Percentiles rank a stretch among this genome's conserved stretches.
Evolutionary conservation across 2,888 invertebrate genomes (phyloP).

Genomic region (Trichogramma evanescens): DNA sequence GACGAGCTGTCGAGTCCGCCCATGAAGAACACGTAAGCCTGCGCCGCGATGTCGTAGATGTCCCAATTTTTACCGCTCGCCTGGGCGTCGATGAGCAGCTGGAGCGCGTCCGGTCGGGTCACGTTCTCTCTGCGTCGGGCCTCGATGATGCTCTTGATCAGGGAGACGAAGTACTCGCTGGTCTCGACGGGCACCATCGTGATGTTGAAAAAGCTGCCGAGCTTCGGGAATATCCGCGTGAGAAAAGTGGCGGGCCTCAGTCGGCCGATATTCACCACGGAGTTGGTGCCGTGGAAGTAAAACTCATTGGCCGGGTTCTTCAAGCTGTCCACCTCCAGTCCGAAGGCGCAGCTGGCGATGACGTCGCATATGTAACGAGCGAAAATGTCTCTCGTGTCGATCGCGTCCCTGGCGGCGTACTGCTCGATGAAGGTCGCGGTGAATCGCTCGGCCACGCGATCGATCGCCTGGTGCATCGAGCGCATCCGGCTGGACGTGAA

Average conservation of each 20-base stretch:
- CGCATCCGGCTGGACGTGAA: slow-evolving; percentile 56
- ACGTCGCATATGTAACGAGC: slow-evolving; percentile 27
- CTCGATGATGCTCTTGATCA: slow-evolving; percentile 25
- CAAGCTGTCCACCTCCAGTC: slow-evolving; percentile 34
- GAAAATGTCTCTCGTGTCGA: slow-evolving; percentile 36
- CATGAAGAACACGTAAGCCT: slow-evolving; percentile 43
- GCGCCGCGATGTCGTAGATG: slow-evolving; percentile 44
- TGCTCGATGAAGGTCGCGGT: slow-evolving; percentile 27
- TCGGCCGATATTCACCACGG: not conserved
- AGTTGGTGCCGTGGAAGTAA: slow-evolving; percentile 30
- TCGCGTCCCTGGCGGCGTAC: slow-evolving; percentile 10
- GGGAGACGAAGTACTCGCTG: slow-evolving; percentile 23
- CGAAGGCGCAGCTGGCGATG: slow-evolving; percentile 36
- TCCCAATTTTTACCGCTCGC: too few species aligned
- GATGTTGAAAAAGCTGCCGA: not conserved
- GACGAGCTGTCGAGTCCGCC: slow-evolving; percentile 36
- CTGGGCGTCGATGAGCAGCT: slow-evolving; percentile 50
- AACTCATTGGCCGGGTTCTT: slow-evolving; percentile 35
- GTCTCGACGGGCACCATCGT: not conserved
- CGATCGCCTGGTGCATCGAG: slow-evolving; percentile 49
- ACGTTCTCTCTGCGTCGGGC: slow-evolving; percentile 24
- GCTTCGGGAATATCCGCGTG: slow-evolving; percentile 4
- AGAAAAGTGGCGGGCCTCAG: slow-evolving; percentile 20
- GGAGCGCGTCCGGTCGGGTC: slow-evolving; percentile 53
- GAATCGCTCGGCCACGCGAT: slow-evolving; percentile 35